phyloP scores from a whole-genome alignment of 1,140 invertebrate genomes.

The Holcopasites calliopsidis region DNA sequence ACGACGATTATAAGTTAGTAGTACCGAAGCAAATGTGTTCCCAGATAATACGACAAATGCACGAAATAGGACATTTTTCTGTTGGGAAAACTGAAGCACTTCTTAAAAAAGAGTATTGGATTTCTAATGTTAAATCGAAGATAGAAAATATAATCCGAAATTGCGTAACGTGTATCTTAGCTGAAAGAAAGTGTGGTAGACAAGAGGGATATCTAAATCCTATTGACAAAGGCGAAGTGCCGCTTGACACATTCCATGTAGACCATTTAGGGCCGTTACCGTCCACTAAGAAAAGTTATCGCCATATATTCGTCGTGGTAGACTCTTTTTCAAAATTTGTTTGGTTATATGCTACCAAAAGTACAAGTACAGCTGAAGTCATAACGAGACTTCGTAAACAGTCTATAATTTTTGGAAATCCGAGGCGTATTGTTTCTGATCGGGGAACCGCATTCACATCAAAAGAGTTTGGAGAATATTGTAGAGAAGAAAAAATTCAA shows the following conservation, averaged over 20 bases:
- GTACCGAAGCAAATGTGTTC: neutral
- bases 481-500: neutral
- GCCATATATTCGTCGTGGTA: constrained; percentile 12
- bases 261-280: constrained; percentile 53
- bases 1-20: constrained; percentile 4
- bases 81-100: constrained; percentile 27
- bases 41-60: neutral
- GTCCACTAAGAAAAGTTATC: constrained; percentile 43
- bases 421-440: neutral
- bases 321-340: neutral
- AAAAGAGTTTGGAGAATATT: neutral
- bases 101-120: constrained; percentile 36
- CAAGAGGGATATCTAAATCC: neutral
- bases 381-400: neutral
- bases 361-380: constrained; percentile 2
- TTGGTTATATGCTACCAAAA: constrained; percentile 21
- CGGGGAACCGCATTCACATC: constrained; percentile 13
- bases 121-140: neutral
- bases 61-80: constrained; percentile 18
- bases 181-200: neutral
- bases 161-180: constrained; percentile 14
- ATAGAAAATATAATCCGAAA: constrained; percentile 16
- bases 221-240: neutral
- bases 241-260: neutral
- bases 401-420: neutral